phyloP scores from a whole-genome alignment of 2,113 vertebrate species.

The Microtus pennsylvanicus region DNA sequence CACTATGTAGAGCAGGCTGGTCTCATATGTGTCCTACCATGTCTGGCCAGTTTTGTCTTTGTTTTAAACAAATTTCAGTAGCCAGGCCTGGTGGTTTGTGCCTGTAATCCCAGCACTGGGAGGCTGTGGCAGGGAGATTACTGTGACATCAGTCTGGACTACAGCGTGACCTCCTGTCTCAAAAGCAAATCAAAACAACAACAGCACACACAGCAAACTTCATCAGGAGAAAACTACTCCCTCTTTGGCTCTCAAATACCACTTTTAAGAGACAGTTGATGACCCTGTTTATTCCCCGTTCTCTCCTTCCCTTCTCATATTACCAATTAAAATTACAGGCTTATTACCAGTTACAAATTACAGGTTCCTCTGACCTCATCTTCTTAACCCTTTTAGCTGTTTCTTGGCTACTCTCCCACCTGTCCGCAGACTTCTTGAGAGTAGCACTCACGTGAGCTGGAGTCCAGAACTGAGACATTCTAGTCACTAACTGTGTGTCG shows the following conservation, averaged over 20 bases:
- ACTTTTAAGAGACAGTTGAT: neutral
- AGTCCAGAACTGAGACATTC: neutral
- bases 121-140: neutral
- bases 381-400: neutral
- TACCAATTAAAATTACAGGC: neutral
- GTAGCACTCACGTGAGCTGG: neutral
- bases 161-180: neutral
- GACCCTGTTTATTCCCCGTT: neutral
- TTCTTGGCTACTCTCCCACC: neutral
- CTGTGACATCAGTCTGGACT: neutral
- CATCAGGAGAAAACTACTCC: neutral
- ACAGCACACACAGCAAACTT: neutral
- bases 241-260: slow-evolving; percentile 17
- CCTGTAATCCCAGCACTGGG: neutral
- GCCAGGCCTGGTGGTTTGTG: neutral
- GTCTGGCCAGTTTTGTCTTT: neutral
- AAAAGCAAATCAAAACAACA: neutral
- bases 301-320: neutral
- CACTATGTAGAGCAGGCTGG: neutral
- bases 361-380: neutral
- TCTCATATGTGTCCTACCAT: neutral
- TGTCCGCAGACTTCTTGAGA: neutral
- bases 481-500: neutral
- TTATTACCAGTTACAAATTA: neutral
- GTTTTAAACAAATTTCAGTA: slow-evolving; percentile 22